phyloP scores from a whole-genome alignment of 1,140 invertebrate genomes.

The Pseudomyrmex dendroicus region DNA sequence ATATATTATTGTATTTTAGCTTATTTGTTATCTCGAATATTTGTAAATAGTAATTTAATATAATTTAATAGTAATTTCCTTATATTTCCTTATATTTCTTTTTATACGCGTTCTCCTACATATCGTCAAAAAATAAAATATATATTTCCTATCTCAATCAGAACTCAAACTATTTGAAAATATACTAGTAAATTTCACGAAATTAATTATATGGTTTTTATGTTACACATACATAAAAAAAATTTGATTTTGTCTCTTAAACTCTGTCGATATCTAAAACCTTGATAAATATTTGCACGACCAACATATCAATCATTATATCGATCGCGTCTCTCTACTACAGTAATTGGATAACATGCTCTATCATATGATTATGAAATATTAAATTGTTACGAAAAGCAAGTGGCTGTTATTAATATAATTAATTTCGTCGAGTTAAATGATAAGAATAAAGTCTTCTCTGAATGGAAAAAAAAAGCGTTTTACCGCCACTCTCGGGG shows the following conservation, averaged over 20 bases:
- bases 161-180: neutral
- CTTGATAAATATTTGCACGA: neutral
- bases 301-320: too few species aligned
- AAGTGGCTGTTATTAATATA: neutral
- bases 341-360: too few species aligned
- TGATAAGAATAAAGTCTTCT: conserved; percentile 27
- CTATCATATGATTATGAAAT: neutral
- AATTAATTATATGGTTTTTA: too few species aligned
- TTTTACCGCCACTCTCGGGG: neutral
- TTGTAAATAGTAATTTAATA: neutral
- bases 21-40: neutral
- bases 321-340: too few species aligned
- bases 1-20: neutral
- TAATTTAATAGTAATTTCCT: neutral
- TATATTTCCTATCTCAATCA: neutral
- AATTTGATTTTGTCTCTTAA: neutral
- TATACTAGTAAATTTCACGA: neutral
- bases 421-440: conserved; percentile 13
- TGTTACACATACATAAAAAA: neutral
- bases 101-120: neutral
- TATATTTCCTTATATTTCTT: neutral
- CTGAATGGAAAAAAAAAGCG: neutral
- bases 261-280: neutral
- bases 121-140: neutral
- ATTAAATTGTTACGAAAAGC: neutral